Percentiles rank a stretch among this genome's conserved stretches.
phyloP scores from a whole-genome alignment of 1,140 invertebrate species.

The Contarinia nasturtii region DNA sequence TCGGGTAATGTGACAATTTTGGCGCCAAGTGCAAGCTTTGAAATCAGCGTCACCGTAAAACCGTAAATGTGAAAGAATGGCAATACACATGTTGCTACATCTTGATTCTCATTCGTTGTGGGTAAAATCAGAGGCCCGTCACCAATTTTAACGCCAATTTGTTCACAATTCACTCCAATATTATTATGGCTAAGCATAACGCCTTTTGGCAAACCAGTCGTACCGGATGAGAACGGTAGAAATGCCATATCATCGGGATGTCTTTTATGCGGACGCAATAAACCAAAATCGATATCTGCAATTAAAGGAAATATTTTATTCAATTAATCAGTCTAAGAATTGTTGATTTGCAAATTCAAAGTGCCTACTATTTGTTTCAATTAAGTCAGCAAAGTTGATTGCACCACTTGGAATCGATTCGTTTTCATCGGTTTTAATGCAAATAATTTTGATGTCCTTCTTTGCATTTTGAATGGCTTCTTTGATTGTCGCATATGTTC shows the following conservation, averaged over 20 bases:
- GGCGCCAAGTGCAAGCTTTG: constrained; percentile 35
- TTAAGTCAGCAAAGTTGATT: constrained; percentile 35
- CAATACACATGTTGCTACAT: constrained; percentile 38
- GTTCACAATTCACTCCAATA: constrained; percentile 31
- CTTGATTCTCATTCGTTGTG: constrained; percentile 28
- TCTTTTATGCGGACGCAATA: constrained; percentile 23
- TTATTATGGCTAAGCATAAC: constrained; percentile 59
- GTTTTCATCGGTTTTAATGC: constrained; percentile 25
- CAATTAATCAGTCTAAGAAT: too few species aligned
- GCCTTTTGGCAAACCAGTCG: constrained; percentile 72
- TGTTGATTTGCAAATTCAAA: too few species aligned
- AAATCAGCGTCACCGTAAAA: constrained; percentile 32
- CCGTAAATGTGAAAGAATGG: constrained; percentile 81
- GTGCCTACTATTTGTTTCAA: constrained; percentile 16
- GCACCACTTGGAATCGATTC: constrained; percentile 26
- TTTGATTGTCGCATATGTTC: constrained; percentile 25
- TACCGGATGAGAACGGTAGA: constrained; percentile 63
- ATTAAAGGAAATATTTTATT: constrained; percentile 7
- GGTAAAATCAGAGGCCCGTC: constrained; percentile 16
- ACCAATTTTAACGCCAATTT: constrained; percentile 19
- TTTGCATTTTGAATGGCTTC: constrained; percentile 25
- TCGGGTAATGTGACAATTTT: constrained; percentile 52
- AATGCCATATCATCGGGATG: constrained; percentile 28
- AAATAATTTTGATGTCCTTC: constrained; percentile 31
- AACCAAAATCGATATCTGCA: constrained; percentile 23